phyloP scores from a whole-genome alignment of 2,888 invertebrate species.

The Eugnorisma glareosa region DNA sequence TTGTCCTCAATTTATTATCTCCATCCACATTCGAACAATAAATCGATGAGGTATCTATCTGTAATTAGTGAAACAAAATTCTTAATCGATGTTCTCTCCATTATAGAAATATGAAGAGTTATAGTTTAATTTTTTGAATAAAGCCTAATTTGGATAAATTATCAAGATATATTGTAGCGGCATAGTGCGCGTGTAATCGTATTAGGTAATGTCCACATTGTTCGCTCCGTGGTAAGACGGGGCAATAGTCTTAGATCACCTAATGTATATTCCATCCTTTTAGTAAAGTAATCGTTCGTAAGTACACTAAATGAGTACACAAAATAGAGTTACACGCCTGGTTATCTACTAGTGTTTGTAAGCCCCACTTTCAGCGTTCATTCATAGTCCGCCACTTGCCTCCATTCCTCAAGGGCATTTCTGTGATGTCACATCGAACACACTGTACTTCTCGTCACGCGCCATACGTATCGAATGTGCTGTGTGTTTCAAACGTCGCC shows the following conservation, averaged over 20 bases:
- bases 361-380: constrained; percentile 81
- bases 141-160: constrained; percentile 75
- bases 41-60: constrained; percentile 75
- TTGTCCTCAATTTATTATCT: constrained; percentile 87
- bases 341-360: constrained; percentile 86
- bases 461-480: constrained; percentile 32
- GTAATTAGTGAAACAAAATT: constrained; percentile 73
- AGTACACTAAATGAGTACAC: constrained; percentile 88
- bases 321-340: constrained; percentile 82
- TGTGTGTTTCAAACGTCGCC: constrained; percentile 19
- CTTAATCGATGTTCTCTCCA: constrained; percentile 67
- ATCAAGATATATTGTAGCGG: constrained; percentile 80
- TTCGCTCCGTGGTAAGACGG: constrained; percentile 74
- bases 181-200: constrained; percentile 80
- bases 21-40: constrained; percentile 90
- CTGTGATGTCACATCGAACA: constrained; percentile 61
- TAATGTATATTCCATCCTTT: constrained; percentile 91
- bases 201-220: constrained; percentile 79
- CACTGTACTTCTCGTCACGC: constrained; percentile 32
- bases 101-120: constrained; percentile 63
- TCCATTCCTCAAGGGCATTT: constrained; percentile 74
- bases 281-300: constrained; percentile 85
- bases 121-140: constrained; percentile 67
- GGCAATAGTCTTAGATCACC: constrained; percentile 85
- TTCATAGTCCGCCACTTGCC: constrained; percentile 84